Percentiles rank a stretch among this genome's conserved stretches.
Conservation (phyloP, 2,888 invertebrate genomes). For the Bibio marci region DNA sequence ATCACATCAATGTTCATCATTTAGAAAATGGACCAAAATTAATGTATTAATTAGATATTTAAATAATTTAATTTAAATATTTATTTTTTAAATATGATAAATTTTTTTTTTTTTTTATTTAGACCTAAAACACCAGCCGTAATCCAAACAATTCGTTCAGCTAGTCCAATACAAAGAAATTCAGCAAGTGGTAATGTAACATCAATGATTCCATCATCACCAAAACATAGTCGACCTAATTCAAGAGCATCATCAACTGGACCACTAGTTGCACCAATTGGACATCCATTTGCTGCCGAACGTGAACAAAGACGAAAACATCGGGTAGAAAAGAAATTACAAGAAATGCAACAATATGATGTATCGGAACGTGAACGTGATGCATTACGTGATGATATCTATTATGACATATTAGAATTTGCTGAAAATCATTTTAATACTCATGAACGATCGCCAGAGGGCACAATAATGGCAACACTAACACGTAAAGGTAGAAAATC, state of each 20-base stretch:
- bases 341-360: conserved; percentile 50
- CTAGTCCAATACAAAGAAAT: conserved; percentile 16
- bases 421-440: conserved; percentile 88
- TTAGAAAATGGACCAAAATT: conserved; percentile 10
- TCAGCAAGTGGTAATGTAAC: conserved; percentile 5
- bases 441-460: conserved; percentile 72
- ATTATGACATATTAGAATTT: conserved; percentile 77
- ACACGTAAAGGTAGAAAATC: conserved; percentile 61
- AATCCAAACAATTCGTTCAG: conserved; percentile 19
- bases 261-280: neutral
- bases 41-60: conserved; percentile 1
- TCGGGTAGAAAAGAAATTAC: conserved; percentile 70
- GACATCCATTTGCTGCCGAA: conserved; percentile 36
- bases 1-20: too few relatives aligned
- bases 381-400: conserved; percentile 33
- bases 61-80: too few relatives aligned
- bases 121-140: conserved; percentile 25
- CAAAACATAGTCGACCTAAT: conserved; percentile 33
- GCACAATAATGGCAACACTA: conserved; percentile 72
- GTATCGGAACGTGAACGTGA: conserved; percentile 24
- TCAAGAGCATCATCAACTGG: conserved; percentile 32
- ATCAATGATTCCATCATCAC: conserved; percentile 26
- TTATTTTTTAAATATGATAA: too few relatives aligned
- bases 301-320: conserved; percentile 66
- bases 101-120: neutral